A percentile compares a stretch with the other conserved stretches of the same genome.
phyloP scores from a whole-genome alignment of 2,888 invertebrate genomes.

The Tupiocoris notatus region DNA sequence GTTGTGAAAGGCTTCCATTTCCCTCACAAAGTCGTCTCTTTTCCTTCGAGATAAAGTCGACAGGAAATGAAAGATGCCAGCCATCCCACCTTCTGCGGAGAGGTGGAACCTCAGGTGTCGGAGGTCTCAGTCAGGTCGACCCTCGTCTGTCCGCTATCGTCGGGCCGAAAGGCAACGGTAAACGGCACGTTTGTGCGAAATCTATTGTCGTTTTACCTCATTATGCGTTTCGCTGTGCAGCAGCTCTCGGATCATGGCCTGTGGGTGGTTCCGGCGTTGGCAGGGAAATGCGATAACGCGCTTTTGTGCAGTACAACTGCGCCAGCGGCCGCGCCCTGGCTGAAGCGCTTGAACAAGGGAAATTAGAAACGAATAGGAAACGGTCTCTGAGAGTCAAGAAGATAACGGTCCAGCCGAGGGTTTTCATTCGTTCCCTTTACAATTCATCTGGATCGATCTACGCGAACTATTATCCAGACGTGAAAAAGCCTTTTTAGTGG shows the following conservation, averaged over 20 bases:
- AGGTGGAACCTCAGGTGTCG: not conserved
- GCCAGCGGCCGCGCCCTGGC: no score
- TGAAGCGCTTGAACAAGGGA: no score
- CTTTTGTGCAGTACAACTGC: no score
- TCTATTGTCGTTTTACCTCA: not conserved
- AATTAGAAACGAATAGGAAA: no score
- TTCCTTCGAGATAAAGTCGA: conserved; percentile 33
- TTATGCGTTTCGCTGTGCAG: not conserved
- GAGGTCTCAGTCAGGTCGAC: not conserved
- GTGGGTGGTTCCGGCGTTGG: not conserved
- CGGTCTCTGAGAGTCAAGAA: no score
- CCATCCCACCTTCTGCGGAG: not conserved
- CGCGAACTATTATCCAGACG: no score
- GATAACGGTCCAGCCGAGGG: no score
- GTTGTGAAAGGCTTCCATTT: not conserved
- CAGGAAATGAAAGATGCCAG: conserved; percentile 30
- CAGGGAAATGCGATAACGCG: not conserved
- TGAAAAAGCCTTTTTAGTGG: no score
- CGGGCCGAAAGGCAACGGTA: not conserved
- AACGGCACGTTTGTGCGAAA: not conserved
- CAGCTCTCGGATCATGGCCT: not conserved
- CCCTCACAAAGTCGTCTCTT: not conserved
- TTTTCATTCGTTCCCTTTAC: no score
- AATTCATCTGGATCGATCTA: no score
- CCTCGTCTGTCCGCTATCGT: not conserved